Percentiles rank a stretch among this genome's conserved stretches.
phyloP scores from a whole-genome alignment of 2,888 invertebrate genomes.

The Uloborus plumipes region DNA sequence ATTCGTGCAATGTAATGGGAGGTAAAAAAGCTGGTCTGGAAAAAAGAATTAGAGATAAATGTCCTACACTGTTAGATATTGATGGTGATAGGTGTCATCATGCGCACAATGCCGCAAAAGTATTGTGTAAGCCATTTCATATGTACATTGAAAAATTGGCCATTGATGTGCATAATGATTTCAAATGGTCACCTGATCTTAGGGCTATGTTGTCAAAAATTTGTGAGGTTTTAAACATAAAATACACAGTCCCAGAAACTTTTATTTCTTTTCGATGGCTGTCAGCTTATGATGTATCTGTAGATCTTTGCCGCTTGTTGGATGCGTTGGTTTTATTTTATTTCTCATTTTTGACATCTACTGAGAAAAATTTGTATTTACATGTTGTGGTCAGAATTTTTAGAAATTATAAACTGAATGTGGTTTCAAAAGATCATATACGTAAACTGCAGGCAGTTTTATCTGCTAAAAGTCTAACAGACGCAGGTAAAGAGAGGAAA shows the following conservation, averaged over 20 bases:
- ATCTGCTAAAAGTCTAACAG: slow-evolving; percentile 9
- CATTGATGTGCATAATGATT: too few relatives aligned
- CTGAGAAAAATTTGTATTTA: background rate
- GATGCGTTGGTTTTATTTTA: slow-evolving; percentile 1
- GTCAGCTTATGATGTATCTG: background rate
- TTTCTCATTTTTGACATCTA: slow-evolving; percentile 8
- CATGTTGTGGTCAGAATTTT: slow-evolving; percentile 7
- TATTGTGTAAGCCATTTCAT: slow-evolving; percentile 9
- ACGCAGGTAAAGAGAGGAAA: background rate
- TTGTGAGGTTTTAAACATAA: too few relatives aligned
- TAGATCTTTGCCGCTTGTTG: background rate
- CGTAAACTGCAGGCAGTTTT: background rate
- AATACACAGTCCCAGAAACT: too few relatives aligned
- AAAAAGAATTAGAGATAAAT: too few relatives aligned
- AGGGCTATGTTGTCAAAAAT: too few relatives aligned
- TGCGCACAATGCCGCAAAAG: slow-evolving; percentile 39
- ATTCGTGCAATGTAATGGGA: too few relatives aligned
- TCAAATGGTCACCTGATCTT: too few relatives aligned
- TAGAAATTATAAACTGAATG: background rate
- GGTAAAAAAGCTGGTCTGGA: too few relatives aligned
- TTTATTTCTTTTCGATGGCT: too few relatives aligned
- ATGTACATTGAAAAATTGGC: background rate
- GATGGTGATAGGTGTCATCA: too few relatives aligned
- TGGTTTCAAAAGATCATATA: slow-evolving; percentile 1
- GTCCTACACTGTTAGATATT: too few relatives aligned